Conservation (phyloP, 2,113 vertebrate genomes). For the Mellivora capensis region DNA sequence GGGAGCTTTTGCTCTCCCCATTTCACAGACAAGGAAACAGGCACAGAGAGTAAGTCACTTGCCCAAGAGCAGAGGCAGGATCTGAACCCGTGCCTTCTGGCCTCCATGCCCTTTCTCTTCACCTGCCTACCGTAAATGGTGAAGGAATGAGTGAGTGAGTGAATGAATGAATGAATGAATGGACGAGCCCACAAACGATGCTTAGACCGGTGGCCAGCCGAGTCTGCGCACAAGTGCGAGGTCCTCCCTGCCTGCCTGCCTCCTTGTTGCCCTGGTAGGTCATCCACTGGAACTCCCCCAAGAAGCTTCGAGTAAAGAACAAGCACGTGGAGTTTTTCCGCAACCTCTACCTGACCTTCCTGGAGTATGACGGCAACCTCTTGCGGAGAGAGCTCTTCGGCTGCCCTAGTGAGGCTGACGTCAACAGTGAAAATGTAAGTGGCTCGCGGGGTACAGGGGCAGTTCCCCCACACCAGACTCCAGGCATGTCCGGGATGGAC, state of each 20-base stretch:
- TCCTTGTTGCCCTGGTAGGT: conserved; percentile 84
- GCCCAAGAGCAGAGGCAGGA: not conserved
- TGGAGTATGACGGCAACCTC: conserved; percentile 98
- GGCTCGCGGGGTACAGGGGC: accelerated
- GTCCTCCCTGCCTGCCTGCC: conserved; percentile 13
- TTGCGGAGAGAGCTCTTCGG: conserved; percentile 95
- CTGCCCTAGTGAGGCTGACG: conserved; percentile 93
- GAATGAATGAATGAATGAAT: not conserved
- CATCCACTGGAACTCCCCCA: conserved; percentile 99
- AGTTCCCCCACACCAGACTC: not conserved
- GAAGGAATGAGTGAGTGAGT: not conserved
- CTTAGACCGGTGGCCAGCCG: accelerated
- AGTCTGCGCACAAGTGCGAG: accelerated
- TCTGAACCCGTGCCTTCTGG: not conserved
- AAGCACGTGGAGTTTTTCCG: conserved; percentile 99
- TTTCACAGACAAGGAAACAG: not conserved
- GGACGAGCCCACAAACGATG: accelerated
- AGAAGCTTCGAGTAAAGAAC: conserved; percentile 98
- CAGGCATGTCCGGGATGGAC: accelerated
- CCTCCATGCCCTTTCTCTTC: not conserved
- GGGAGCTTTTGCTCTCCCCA: not conserved
- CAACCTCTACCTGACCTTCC: conserved; percentile 97
- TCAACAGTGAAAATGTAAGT: conserved; percentile 97
- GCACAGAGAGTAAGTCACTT: not conserved
- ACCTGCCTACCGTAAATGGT: accelerated